Base-by-base conservation (phyloP, 2,113 vertebrate genomes). In the Notarius lentiginosus region DNA sequence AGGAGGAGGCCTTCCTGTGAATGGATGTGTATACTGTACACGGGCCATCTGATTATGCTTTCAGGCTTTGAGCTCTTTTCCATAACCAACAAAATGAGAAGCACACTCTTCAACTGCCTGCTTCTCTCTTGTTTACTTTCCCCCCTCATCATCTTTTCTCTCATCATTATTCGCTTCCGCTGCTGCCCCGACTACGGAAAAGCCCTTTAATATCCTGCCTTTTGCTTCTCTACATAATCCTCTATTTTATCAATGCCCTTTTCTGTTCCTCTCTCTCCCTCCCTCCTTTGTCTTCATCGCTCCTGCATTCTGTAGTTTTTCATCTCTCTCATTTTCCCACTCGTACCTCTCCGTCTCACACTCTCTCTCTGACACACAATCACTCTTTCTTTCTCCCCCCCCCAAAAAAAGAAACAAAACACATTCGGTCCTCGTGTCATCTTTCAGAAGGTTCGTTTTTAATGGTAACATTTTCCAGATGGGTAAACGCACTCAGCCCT, bases 181-280 rank as follows among this genome's bases (percentile, higher is more conserved):
- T 75, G 75, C 70, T 91, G 88, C 91, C 86, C 88, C 89, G 90
- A 84, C 87, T 86, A 90, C 87, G 89, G 85, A 72, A 61, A 90
- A 82, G 82, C 83, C 9, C 51, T 90, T 92, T 91, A 89, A 91
- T 90, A 73, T 73, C 63, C 79, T 85, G 87, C 86, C 81, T 89
- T 86, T 92, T 92, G 84, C 87, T 91, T 87, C 90, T 91, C 88
- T 90, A 85, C 86, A 85, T 92, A 91, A 94, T 93, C 91, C 92
- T 86, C 89, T 86, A 91, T 93, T 92, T 94, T 83, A 92, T 92
- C 89, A 90, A 79, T 88, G 85, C 88, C 88, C 83, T 88, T 89
- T 60, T 86, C 79, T 20, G 7, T 47, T 61, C 56, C 88, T 91
- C 82, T 86, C 87, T 51, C 14, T 56, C 41, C 41, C 34, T 34